Conservation (phyloP, 1,140 invertebrate genomes). For the Megalonaias nervosa region DNA sequence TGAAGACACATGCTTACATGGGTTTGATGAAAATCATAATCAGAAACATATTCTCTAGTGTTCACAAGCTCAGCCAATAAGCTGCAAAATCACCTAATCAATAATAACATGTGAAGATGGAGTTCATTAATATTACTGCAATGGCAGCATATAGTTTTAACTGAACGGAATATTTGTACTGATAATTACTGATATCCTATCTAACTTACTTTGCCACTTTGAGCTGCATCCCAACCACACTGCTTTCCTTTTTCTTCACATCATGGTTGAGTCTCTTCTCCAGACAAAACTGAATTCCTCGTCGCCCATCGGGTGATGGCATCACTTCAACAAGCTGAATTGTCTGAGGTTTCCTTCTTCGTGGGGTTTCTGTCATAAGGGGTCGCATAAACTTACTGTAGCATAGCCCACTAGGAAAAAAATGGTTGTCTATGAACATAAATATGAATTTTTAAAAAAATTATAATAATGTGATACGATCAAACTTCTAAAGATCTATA, state of each 20-base stretch:
- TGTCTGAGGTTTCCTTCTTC: conserved; percentile 79
- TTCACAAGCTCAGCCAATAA: too few relatives aligned
- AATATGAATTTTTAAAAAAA: neutral
- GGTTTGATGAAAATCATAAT: too few relatives aligned
- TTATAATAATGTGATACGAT: neutral
- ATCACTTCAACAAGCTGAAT: conserved; percentile 86
- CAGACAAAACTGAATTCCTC: conserved; percentile 56
- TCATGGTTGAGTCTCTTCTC: conserved; percentile 22
- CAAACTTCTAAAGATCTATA: too few relatives aligned
- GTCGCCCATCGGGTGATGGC: conserved; percentile 70
- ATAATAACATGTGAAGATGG: too few relatives aligned
- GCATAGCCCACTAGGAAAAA: conserved; percentile 75
- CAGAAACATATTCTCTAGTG: too few relatives aligned
- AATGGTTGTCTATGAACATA: neutral
- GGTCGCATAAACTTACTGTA: conserved; percentile 80
- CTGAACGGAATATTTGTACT: too few relatives aligned
- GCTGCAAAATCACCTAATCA: too few relatives aligned
- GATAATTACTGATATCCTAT: too few relatives aligned
- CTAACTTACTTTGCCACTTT: conserved; percentile 53
- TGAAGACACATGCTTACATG: too few relatives aligned
- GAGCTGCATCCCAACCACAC: neutral
- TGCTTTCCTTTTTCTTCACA: neutral
- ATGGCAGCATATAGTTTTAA: too few relatives aligned
- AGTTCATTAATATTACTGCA: too few relatives aligned
- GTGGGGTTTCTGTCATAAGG: conserved; percentile 61